Evolutionary conservation across 1,140 invertebrate species (phyloP).

Genomic region (Drosophila pallidifrons): DNA sequence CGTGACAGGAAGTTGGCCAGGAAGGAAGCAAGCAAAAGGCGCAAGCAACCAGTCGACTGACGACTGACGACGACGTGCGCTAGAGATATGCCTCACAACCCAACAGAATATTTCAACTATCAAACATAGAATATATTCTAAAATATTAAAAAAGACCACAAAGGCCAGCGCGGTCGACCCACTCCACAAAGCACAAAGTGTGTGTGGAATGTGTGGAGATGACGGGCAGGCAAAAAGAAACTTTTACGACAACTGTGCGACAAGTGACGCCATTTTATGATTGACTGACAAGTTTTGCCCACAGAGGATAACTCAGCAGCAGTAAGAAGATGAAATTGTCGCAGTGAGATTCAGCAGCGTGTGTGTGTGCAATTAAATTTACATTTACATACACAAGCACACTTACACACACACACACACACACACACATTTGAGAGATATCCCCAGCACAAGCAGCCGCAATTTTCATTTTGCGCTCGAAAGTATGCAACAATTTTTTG

Average conservation of each 20-base stretch:
- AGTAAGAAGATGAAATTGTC: not conserved
- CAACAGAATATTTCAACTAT: constrained; percentile 35
- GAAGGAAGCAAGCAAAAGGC: constrained; percentile 72
- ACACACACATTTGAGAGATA: constrained; percentile 25
- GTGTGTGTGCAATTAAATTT: constrained; percentile 71
- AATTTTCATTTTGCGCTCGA: constrained; percentile 59
- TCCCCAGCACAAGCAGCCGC: constrained; percentile 10
- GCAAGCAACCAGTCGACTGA: constrained; percentile 13
- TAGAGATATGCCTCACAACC: constrained; percentile 25
- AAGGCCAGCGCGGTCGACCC: not conserved
- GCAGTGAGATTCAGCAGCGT: constrained; percentile 31
- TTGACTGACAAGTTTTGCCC: constrained; percentile 62
- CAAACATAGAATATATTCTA: constrained; percentile 10
- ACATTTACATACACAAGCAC: constrained; percentile 49
- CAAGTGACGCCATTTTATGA: constrained; percentile 68
- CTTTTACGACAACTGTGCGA: constrained; percentile 63
- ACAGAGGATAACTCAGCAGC: not conserved
- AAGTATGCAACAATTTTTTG: constrained; percentile 78
- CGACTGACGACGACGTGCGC: constrained; percentile 42
- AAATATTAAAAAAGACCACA: constrained; percentile 30
- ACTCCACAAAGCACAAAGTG: not conserved
- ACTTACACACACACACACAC: constrained; percentile 10
- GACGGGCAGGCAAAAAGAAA: constrained; percentile 19
- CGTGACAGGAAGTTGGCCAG: constrained; percentile 75
- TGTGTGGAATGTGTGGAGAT: not conserved